Base-by-base conservation (phyloP, 2,888 invertebrate genomes). In the Lepetodrilus schrolli region DNA sequence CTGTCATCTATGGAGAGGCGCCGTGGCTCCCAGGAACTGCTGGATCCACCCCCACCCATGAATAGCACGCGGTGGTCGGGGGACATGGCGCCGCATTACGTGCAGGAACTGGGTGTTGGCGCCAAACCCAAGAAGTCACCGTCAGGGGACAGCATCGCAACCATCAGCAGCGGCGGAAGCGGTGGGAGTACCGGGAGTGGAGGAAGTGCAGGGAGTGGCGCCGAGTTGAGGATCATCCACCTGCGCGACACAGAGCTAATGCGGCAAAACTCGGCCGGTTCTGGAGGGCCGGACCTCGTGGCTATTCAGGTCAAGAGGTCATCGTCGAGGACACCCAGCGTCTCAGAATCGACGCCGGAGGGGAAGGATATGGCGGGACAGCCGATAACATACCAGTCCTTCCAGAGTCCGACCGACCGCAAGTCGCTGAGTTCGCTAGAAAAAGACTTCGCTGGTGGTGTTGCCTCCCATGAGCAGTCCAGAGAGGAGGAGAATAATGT, bases 341-440 rank as follows among this genome's bases (percentile, higher is more conserved):
- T 69, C 0, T 74, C 76, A 0, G 78, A 78, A 21, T 23, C 81
- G n/a, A 77, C 79, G 30, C 50, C 70, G 7, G 82, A 84, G 20
- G 75, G 75, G 17, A 82, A 80, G 20, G 82, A 81, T 47, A 75
- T 74, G 68, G 79, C 75, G 48, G 81, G 83, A 13, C 82, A 79
- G 65, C 82, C 80, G 48, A 81, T 95, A 94, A 94, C 93, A 94
- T 86, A 85, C 74, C 84, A 84, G 69, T 86, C 86, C 2, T 87
- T 87, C 76, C 86, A 86, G 91, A 92, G 74, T 93, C 95, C 83
- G 94, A 30, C 58, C 38, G 37, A 70, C 50, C 13, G 50, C 23
- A 17, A 23, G 70, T 50, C 49, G 7, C 36, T 17, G 36, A 66
- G 37, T 36, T 50, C 70, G 7, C n/a, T 50, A 30, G 70, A 70